phyloP scores from a whole-genome alignment of 2,113 vertebrate species.

The Apteryx mantelli region DNA sequence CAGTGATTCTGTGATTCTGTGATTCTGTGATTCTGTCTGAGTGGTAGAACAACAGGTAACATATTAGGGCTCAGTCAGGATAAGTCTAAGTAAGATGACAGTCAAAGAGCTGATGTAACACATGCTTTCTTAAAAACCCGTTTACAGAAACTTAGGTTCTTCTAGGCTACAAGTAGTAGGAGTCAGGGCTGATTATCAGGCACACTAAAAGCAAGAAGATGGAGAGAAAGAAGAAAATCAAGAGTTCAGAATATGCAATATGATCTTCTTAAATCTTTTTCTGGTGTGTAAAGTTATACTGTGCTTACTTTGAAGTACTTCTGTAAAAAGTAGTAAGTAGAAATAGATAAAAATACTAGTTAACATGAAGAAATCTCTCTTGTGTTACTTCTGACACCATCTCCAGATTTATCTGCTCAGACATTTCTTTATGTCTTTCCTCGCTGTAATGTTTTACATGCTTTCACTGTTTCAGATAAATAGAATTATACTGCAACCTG shows the following conservation, averaged over 20 bases:
- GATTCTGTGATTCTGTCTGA: too few species aligned
- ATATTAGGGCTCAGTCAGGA: neutral
- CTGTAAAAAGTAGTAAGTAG: neutral
- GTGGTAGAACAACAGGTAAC: neutral
- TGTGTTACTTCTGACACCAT: neutral
- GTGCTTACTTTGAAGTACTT: neutral
- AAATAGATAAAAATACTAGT: neutral
- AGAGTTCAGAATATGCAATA: neutral
- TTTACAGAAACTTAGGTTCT: neutral
- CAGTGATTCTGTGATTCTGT: too few species aligned
- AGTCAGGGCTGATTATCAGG: neutral
- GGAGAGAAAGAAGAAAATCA: neutral
- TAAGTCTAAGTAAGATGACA: neutral
- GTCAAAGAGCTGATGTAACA: accelerated
- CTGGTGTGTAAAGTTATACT: neutral
- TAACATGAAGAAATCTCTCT: neutral
- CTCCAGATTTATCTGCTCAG: neutral
- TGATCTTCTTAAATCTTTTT: neutral
- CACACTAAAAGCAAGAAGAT: neutral
- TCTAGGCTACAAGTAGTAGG: neutral
- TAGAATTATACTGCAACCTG: neutral
- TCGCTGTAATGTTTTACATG: neutral
- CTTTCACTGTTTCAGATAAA: neutral
- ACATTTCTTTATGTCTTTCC: neutral
- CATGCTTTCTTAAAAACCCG: neutral